These are phyloP conservation scores for Pachyramphus minor DNA, from an alignment of 2,113 vertebrate genomes.

Conservation along the genomic window DNA sequence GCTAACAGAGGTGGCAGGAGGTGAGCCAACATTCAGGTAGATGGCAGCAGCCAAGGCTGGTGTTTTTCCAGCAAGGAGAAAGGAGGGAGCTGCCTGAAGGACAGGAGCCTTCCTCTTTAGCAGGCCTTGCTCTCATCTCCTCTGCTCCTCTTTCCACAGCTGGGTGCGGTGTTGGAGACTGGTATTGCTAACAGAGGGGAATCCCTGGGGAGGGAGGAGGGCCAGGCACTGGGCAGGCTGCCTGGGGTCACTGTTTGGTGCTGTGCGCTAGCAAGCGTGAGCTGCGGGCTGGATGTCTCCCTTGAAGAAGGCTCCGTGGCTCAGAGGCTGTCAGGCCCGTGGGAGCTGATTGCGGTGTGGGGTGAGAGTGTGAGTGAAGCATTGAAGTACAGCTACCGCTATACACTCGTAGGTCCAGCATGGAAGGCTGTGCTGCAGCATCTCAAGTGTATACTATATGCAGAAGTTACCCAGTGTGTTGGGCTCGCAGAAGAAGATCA, in stretches of 20 bases:
- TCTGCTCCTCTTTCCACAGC: neutral
- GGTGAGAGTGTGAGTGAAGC: conserved; percentile 62
- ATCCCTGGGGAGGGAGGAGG: neutral
- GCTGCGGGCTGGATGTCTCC: conserved; percentile 29
- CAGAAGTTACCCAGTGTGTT: conserved; percentile 52
- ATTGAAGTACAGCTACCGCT: conserved; percentile 56
- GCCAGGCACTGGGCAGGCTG: conserved; percentile 47
- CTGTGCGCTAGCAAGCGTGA: conserved; percentile 37
- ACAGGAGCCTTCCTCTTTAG: neutral
- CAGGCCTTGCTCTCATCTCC: neutral
- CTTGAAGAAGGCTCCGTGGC: conserved; percentile 22
- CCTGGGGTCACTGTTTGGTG: conserved; percentile 30
- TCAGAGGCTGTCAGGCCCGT: conserved; percentile 11
- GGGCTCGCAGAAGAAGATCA: conserved; percentile 69
- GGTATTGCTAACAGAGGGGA: conserved; percentile 25
- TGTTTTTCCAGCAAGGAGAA: neutral
- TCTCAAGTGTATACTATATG: conserved; percentile 66
- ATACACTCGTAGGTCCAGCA: conserved; percentile 62
- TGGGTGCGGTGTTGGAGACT: neutral
- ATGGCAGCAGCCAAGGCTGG: neutral
- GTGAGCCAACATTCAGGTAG: neutral
- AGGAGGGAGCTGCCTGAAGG: neutral
- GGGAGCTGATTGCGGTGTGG: conserved; percentile 26
- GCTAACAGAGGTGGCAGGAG: neutral
- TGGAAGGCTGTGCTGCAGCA: conserved; percentile 76